These are phyloP conservation scores for Lutjanus campechanus DNA, from an alignment of 2,797 vertebrate species.

Conservation along the genomic window DNA sequence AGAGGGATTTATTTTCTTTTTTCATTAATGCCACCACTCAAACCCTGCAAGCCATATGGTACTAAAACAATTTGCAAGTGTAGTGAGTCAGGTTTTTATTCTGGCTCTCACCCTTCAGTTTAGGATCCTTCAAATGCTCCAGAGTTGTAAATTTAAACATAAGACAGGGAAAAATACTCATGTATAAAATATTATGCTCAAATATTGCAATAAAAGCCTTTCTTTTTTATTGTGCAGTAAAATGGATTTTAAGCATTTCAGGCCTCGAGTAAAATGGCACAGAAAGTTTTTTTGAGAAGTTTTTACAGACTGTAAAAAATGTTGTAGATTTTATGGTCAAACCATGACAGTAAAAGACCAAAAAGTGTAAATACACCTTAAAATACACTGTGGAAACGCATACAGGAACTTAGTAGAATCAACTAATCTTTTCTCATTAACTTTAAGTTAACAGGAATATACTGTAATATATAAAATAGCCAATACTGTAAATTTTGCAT, in stretches of 20 bases:
- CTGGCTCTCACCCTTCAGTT: background rate
- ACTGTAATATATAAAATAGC: too few relatives aligned
- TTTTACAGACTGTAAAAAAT: background rate
- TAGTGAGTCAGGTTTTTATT: background rate
- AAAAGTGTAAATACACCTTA: too few relatives aligned
- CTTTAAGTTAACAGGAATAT: too few relatives aligned
- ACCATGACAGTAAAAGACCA: too few relatives aligned
- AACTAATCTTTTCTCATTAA: too few relatives aligned
- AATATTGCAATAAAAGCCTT: background rate
- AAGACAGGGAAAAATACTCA: background rate
- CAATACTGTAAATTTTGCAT: too few relatives aligned
- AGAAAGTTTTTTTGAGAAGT: too few relatives aligned
- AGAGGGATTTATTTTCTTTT: slow-evolving; percentile 32
- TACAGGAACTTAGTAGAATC: too few relatives aligned
- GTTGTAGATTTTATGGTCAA: too few relatives aligned
- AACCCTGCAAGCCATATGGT: slow-evolving; percentile 15
- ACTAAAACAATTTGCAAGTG: slow-evolving; percentile 17
- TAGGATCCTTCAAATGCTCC: background rate
- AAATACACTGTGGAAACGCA: too few relatives aligned
- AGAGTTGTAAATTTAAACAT: background rate
- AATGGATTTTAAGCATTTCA: background rate
- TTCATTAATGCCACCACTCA: slow-evolving; percentile 19
- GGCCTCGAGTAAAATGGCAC: background rate
- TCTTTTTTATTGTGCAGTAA: slow-evolving; percentile 2
- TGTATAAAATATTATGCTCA: background rate